Evolutionary conservation across 2,113 vertebrate species (phyloP), one percentile per base, ranked within the genome.

Genomic region (Percina caprodes): DNA sequence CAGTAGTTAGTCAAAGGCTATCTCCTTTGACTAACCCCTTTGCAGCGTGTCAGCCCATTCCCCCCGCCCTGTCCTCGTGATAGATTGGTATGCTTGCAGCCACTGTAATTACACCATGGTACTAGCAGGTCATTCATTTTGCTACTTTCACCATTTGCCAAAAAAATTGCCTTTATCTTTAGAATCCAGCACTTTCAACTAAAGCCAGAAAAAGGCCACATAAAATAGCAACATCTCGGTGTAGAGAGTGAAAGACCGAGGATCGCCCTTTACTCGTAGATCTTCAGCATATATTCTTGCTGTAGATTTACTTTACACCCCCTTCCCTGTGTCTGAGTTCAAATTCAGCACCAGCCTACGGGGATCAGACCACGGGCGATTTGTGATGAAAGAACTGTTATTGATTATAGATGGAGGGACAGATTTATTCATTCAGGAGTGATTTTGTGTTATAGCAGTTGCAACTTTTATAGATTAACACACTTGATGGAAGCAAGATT

Each of bases 1-100:
- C 95, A 94, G 95, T 99, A 98, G 97, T 99, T 99, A 97, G 97
- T 99, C 97, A 99, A 96, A 97, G 97, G 97, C 97, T 99, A 98
- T 98, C 97, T 99, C 97, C 97, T 99, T 97, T 99, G 97, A 97
- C 97, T 99, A 97, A 97, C 96, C 97, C 96, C 95, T 97, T 96
- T 96, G 95, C 87, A 88, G 95, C 84, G 91, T 97, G 96, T 99
- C 98, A 97, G 95, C 95, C 96, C 30, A 30, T 30, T 30, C 93
- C 94, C 92, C 95, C 94, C 93, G 91, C 70, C 46, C 67, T 77
- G 70, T 75, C 66, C 75, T 66, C n/a, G 70, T 99, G 98, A 99
- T 99, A 98, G 97, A 99, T 99, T 96, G 97, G 96, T 97, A 96
- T 96, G 96, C 97, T 97, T 96, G 96, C 95, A 95, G 96, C 95